Base-by-base conservation (phyloP, 1,140 invertebrate species). In the Trialeurodes vaporariorum region DNA sequence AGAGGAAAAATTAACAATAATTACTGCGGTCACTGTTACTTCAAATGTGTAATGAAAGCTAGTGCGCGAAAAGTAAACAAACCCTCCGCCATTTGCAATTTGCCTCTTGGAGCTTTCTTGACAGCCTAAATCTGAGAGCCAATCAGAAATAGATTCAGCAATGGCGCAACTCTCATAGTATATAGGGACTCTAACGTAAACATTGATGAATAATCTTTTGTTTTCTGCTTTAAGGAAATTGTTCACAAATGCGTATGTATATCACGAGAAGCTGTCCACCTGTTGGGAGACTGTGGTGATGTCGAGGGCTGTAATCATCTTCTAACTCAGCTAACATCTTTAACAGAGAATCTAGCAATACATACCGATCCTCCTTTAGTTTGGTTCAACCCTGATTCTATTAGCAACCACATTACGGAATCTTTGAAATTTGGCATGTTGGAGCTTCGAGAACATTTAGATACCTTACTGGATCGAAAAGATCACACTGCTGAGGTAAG, bases 401-500 rank as follows among this genome's bases (percentile, higher is more conserved):
- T 84, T 26, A 72, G 81, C 62, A 83, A 85, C 76, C 82, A 84
- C 70, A 79, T 90, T 1, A 81, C 83, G 0, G 94, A 97, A 76
- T 84, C 87, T 0, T 83, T 96, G 40, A 85, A 91, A 27, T 97
- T 93, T 77, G 88, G 89, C 67, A 87, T 97, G 74, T 80, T 98
- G n/a, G 94, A 97, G 76, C 86, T 98, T 59, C 91, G 94, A 72
- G 94, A 98, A 76, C 94, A 97, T 79, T 84, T 95, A 70, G 94
- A 98, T 76, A 97, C 93, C 0, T 96, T 94, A 75, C 86, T 93
- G 69, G 93, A 97, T 78, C 87, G 91, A 68, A 89, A 91, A 71
- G 93, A 97, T 75, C 92, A 94, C 73, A 88, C 90, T 1, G 82
- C 91, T 34, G 91, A 96, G 85, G 94, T 96, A 76, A 75, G 74